These are phyloP conservation scores for Oncorhynchus clarkii DNA, from an alignment of 2,113 vertebrate species.

Conservation along the genomic window DNA sequence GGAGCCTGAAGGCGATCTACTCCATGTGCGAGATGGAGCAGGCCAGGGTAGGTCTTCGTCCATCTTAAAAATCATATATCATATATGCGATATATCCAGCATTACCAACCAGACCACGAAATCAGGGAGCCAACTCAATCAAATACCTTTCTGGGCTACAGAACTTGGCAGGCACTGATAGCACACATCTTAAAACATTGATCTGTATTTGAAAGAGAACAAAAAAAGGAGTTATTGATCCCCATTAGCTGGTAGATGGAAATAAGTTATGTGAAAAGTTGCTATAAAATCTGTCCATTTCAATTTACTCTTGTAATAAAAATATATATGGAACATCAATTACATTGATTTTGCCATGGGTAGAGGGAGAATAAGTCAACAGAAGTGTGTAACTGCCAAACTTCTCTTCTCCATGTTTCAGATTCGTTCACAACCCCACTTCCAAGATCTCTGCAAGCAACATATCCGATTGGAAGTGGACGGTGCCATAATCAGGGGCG, in stretches of 20 bases:
- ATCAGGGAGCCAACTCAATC: background rate
- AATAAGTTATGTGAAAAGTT: background rate
- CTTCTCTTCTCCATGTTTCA: slow-evolving; percentile 60
- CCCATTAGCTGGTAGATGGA: background rate
- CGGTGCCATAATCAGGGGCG: slow-evolving; percentile 55
- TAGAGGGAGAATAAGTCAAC: background rate
- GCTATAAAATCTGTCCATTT: background rate
- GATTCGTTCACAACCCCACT: slow-evolving; percentile 88
- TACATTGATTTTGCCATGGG: too few species aligned
- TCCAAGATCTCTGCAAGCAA: slow-evolving; percentile 87
- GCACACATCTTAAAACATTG: background rate
- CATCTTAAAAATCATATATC: background rate
- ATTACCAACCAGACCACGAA: background rate
- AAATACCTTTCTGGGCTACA: background rate
- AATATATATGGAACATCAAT: too few species aligned
- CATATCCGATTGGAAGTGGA: slow-evolving; percentile 54
- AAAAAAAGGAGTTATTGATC: background rate
- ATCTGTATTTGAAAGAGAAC: too few species aligned
- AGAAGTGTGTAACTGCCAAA: background rate
- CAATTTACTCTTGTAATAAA: background rate
- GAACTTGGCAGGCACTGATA: background rate
- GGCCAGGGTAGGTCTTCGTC: slow-evolving; percentile 80
- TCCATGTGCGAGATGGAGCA: slow-evolving; percentile 96
- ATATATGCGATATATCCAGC: background rate
- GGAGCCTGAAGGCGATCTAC: slow-evolving; percentile 93